phyloP scores from a whole-genome alignment of 1,140 invertebrate genomes.

The Macrosteles quadrilineatus region DNA sequence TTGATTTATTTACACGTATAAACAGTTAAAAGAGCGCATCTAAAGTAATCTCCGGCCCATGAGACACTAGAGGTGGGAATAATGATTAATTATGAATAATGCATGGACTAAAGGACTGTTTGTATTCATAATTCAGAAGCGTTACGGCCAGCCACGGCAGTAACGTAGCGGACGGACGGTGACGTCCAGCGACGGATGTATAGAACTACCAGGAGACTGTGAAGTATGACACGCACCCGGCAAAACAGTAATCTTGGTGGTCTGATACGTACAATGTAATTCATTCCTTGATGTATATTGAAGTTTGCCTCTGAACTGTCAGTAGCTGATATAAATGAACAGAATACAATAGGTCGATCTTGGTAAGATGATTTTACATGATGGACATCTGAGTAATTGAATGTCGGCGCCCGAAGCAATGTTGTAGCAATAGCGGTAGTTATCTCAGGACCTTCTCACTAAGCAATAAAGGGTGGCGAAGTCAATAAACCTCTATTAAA shows the following conservation, averaged over 20 bases:
- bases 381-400: no score
- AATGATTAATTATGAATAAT: constrained; percentile 3
- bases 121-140: constrained; percentile 1
- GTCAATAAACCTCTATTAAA: no score
- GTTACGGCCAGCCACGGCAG: background rate
- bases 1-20: background rate
- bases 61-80: background rate
- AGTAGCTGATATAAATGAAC: no score
- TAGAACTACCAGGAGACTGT: background rate
- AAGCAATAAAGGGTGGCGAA: no score
- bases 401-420: no score
- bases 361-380: no score
- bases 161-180: background rate
- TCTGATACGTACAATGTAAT: no score
- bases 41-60: background rate
- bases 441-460: no score
- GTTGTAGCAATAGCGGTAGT: no score
- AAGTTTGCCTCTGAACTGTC: no score
- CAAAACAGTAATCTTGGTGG: background rate
- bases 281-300: no score
- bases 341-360: no score
- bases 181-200: background rate
- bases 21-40: background rate
- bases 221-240: background rate
- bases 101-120: background rate